Evolutionary conservation across 2,888 invertebrate genomes (phyloP).

Genomic region (Drosophila acutilabella): DNA sequence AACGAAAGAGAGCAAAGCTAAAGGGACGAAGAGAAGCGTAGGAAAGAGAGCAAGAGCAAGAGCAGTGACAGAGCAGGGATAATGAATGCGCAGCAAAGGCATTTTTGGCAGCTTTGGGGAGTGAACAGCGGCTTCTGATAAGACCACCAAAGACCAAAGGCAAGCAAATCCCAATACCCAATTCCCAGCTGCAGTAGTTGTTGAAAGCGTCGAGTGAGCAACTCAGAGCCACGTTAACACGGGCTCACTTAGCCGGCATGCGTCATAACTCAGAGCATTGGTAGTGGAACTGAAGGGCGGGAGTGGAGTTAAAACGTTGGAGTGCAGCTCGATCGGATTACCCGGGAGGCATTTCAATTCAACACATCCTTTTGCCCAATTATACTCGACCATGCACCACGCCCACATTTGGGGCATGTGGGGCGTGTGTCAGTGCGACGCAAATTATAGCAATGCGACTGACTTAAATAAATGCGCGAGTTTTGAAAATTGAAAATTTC

Average conservation of each 20-base stretch:
- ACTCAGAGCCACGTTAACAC: constrained; percentile 24
- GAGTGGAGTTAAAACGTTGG: constrained; percentile 9
- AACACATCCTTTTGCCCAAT: constrained; percentile 78
- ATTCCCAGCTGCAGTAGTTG: constrained; percentile 65
- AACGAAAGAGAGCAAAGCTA: background rate
- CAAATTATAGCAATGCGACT: constrained; percentile 73
- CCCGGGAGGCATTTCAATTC: constrained; percentile 81
- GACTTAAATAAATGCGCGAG: constrained; percentile 81
- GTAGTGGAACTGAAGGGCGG: background rate
- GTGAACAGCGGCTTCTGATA: constrained; percentile 84
- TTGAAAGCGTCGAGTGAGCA: constrained; percentile 78
- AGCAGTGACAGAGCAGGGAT: constrained; percentile 64
- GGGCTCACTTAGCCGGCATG: constrained; percentile 71
- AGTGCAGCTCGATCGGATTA: constrained; percentile 71
- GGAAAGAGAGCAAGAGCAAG: constrained; percentile 2
- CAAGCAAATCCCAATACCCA: constrained; percentile 1
- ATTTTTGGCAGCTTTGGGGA: constrained; percentile 78
- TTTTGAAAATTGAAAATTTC: constrained; percentile 77
- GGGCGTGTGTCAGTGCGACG: constrained; percentile 67
- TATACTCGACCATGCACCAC: constrained; percentile 47
- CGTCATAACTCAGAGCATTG: constrained; percentile 60
- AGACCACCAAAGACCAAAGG: constrained; percentile 79
- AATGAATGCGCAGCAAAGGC: constrained; percentile 78
- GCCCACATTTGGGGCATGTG: constrained; percentile 38
- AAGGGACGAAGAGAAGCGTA: background rate